Evolutionary conservation across 1,140 invertebrate species (phyloP).

Genomic region (Reticulitermes speratus): DNA sequence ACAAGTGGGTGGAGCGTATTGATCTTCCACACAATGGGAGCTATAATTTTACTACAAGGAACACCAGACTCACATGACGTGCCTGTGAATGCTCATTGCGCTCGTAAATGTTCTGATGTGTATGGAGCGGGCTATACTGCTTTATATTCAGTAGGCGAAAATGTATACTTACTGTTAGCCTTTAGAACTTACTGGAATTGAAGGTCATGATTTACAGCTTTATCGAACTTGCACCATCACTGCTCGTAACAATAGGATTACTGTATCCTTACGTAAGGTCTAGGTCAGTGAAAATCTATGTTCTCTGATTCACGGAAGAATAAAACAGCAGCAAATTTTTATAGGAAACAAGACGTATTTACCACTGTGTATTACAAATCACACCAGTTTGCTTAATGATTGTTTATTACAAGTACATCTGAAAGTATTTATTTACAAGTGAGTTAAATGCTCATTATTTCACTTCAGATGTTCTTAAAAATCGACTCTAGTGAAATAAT

Average conservation of each 20-base stretch:
- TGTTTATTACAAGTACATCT: too few relatives aligned
- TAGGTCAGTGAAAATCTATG: too few relatives aligned
- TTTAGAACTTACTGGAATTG: not conserved
- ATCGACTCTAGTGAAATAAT: too few relatives aligned
- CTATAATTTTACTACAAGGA: not conserved
- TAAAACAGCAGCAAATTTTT: too few relatives aligned
- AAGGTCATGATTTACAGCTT: not conserved
- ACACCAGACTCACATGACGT: not conserved
- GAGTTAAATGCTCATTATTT: too few relatives aligned
- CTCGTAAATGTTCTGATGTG: not conserved
- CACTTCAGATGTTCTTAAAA: too few relatives aligned
- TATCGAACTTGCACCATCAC: not conserved
- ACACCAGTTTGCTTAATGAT: too few relatives aligned
- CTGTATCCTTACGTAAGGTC: too few relatives aligned
- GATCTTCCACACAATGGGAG: not conserved
- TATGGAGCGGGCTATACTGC: not conserved
- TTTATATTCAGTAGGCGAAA: not conserved
- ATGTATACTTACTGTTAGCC: not conserved
- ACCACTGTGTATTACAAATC: too few relatives aligned
- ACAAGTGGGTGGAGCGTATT: not conserved
- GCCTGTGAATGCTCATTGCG: not conserved
- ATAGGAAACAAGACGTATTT: too few relatives aligned
- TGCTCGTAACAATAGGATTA: not conserved
- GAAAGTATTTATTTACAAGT: too few relatives aligned
- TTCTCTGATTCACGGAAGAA: too few relatives aligned